These are phyloP conservation scores for Phalacrocorax carbo DNA, from an alignment of 2,113 vertebrate genomes.

Conservation along the genomic window DNA sequence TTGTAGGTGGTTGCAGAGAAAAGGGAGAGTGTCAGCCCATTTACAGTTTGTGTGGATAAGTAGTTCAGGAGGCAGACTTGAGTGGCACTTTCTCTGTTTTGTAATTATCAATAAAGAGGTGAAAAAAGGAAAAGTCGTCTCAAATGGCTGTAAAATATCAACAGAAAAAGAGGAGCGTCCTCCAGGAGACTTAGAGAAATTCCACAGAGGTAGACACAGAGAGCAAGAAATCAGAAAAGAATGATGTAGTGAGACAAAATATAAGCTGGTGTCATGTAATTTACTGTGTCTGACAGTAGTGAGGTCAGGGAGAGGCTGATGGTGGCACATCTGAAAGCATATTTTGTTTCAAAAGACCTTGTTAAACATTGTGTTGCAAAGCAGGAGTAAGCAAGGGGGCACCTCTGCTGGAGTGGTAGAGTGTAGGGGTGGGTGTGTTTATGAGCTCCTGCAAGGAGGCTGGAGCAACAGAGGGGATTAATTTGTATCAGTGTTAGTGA, in stretches of 20 bases:
- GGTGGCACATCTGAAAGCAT: background rate
- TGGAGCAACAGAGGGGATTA: background rate
- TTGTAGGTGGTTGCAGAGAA: background rate
- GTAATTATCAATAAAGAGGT: background rate
- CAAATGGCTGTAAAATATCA: background rate
- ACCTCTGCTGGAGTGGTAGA: background rate
- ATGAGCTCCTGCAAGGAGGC: background rate
- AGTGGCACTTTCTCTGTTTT: background rate
- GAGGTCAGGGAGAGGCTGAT: background rate
- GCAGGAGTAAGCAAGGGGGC: background rate
- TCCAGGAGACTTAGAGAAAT: background rate
- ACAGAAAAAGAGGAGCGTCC: background rate
- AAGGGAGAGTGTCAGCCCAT: background rate
- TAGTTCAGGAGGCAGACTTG: background rate
- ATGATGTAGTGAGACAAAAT: background rate
- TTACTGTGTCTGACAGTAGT: rapidly evolving
- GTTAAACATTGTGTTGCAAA: background rate
- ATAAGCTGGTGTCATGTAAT: background rate
- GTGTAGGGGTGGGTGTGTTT: background rate
- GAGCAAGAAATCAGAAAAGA: background rate
- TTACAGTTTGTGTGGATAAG: background rate
- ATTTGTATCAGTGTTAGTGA: background rate
- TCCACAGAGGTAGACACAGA: background rate
- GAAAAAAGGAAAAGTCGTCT: background rate
- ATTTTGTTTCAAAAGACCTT: background rate